Percentiles rank a stretch among this genome's conserved stretches.
Evolutionary conservation across 2,113 vertebrate species (phyloP).

Genomic region (Seriola aureovittata): DNA sequence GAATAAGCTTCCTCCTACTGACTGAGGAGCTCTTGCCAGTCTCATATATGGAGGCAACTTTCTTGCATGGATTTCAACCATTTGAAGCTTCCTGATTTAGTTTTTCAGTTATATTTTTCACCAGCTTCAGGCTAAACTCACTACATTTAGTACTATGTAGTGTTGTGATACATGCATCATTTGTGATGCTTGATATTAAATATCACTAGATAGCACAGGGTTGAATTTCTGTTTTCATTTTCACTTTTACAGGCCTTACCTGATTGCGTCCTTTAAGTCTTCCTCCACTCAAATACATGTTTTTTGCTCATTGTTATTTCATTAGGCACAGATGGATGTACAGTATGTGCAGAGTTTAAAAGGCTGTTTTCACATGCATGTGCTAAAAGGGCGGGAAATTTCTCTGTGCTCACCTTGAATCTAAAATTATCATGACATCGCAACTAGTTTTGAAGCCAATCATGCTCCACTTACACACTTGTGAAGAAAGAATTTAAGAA

Average conservation of each 20-base stretch:
- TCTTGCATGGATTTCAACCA: not conserved
- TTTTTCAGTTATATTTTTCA: slow-evolving; percentile 12
- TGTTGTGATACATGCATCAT: not conserved
- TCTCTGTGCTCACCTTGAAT: not conserved
- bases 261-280: not conserved
- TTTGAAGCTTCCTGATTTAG: not conserved
- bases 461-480: no score
- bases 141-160: not conserved
- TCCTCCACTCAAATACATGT: not conserved
- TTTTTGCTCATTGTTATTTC: not conserved
- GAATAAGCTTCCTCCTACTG: slow-evolving; percentile 18
- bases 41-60: not conserved
- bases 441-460: no score
- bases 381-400: not conserved
- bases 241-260: not conserved
- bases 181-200: slow-evolving; percentile 15
- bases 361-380: no score
- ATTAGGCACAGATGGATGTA: no score
- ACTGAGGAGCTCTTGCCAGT: not conserved
- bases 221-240: no score
- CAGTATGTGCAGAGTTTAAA: no score
- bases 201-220: not conserved
- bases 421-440: no score
- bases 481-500: no score
- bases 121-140: not conserved